A percentile compares a stretch with the other conserved stretches of the same genome.
Conservation (phyloP, 2,113 vertebrate species). For the Phycodurus eques region DNA sequence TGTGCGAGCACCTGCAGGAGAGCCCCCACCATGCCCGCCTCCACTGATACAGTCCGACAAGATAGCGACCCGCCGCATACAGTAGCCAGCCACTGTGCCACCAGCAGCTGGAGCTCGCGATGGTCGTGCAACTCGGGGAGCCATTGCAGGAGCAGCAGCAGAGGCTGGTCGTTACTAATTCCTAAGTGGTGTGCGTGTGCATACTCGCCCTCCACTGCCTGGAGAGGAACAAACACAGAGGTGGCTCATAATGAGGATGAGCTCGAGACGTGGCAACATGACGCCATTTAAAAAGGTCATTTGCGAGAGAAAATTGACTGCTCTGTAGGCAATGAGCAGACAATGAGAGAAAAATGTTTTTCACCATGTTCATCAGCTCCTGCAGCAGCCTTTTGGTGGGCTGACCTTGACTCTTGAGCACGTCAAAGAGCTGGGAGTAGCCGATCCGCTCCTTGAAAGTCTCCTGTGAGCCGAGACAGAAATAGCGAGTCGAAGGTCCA, state of each 20-base stretch:
- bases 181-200: constrained; percentile 64
- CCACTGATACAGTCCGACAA: constrained; percentile 86
- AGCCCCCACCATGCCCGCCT: constrained; percentile 84
- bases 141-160: constrained; percentile 89
- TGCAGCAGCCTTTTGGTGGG: constrained; percentile 89
- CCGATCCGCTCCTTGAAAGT: constrained; percentile 97
- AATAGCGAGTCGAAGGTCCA: constrained; percentile 50
- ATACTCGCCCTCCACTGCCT: constrained; percentile 90
- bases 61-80: constrained; percentile 83
- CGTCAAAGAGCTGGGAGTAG: constrained; percentile 89
- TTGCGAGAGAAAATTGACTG: constrained; percentile 12
- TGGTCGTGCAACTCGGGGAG: constrained; percentile 77
- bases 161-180: constrained; percentile 88
- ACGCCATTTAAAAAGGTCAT: constrained; percentile 18
- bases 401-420: constrained; percentile 88
- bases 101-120: constrained; percentile 81
- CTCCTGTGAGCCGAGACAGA: constrained; percentile 76
- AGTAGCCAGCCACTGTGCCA: constrained; percentile 79
- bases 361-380: constrained; percentile 97
- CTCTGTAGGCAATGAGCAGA: constrained; percentile 1
- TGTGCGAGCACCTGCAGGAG: constrained; percentile 78
- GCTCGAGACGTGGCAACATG: not conserved
- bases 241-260: constrained; percentile 7
- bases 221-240: constrained; percentile 16
- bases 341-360: constrained; percentile 26